Evolutionary conservation across 1,140 invertebrate species (phyloP).

Genomic region (Episyrphus balteatus): DNA sequence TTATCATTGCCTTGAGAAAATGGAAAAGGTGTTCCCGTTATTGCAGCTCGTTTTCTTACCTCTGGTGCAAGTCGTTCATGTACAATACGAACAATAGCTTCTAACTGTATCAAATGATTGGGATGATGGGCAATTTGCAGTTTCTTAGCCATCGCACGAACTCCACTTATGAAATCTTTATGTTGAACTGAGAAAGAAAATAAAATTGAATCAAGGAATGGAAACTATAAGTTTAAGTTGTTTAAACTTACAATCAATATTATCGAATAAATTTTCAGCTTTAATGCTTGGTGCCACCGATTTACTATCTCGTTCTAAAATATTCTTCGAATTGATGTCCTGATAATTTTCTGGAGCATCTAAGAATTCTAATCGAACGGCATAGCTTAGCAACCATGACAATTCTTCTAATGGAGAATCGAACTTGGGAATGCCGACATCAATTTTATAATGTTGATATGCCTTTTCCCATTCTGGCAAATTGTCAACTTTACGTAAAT

Average conservation of each 20-base stretch:
- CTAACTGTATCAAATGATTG: constrained; percentile 65
- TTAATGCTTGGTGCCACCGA: constrained; percentile 52
- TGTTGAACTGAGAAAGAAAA: constrained; percentile 57
- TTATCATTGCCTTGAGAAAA: constrained; percentile 41
- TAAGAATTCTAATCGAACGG: constrained; percentile 69
- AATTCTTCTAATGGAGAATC: constrained; percentile 49
- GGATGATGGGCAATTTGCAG: constrained; percentile 71
- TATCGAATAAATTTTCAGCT: constrained; percentile 71
- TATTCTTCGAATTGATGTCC: constrained; percentile 48
- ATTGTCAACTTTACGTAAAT: constrained; percentile 46
- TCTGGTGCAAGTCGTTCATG: constrained; percentile 53
- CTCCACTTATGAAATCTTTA: constrained; percentile 70
- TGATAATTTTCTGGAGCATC: constrained; percentile 67
- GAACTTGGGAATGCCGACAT: constrained; percentile 53
- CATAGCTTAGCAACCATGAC: constrained; percentile 79
- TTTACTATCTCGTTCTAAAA: constrained; percentile 39
- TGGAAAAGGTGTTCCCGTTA: constrained; percentile 54
- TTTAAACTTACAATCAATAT: constrained; percentile 78
- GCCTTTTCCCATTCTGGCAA: constrained; percentile 54
- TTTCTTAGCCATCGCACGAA: constrained; percentile 62
- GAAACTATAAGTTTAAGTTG: too few species aligned
- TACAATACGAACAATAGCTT: constrained; percentile 60
- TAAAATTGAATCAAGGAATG: neutral
- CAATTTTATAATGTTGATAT: constrained; percentile 65
- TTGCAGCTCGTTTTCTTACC: constrained; percentile 52